Conservation (phyloP, 2,113 vertebrate genomes). For the Callopanchax toddi region DNA sequence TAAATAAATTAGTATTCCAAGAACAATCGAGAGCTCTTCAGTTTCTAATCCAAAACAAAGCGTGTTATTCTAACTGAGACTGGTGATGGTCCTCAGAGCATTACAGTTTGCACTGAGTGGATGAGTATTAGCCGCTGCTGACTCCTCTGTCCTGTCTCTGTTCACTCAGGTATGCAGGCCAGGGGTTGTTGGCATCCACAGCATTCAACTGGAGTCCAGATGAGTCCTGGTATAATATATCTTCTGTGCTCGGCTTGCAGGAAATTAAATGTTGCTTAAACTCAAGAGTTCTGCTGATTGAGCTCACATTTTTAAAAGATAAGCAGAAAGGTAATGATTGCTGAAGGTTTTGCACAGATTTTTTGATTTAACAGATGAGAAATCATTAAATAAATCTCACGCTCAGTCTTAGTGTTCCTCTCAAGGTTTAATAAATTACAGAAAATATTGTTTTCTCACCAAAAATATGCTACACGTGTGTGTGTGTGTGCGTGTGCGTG, state of each 20-base stretch:
- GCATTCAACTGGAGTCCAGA: conserved; percentile 61
- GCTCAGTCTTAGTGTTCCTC: neutral
- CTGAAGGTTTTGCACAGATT: conserved; percentile 5
- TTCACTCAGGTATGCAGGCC: conserved; percentile 62
- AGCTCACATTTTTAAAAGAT: conserved; percentile 3
- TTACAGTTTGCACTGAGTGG: neutral
- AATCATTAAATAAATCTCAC: conserved; percentile 32
- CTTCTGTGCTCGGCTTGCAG: conserved; percentile 48
- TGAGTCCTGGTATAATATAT: conserved; percentile 51
- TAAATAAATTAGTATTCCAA: too few relatives aligned
- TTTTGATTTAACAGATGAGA: conserved; percentile 10
- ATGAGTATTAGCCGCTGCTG: conserved; percentile 44
- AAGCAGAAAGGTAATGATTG: conserved; percentile 12
- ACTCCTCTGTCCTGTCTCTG: conserved; percentile 55
- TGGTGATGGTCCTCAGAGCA: neutral
- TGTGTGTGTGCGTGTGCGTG: too few relatives aligned
- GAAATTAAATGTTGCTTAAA: conserved; percentile 62
- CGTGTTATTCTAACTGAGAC: conserved; percentile 19
- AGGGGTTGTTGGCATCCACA: conserved; percentile 58
- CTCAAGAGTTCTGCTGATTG: conserved; percentile 12
- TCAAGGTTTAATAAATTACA: too few relatives aligned
- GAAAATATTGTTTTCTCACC: too few relatives aligned
- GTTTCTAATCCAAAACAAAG: neutral
- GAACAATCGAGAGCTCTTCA: too few relatives aligned
- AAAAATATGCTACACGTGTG: too few relatives aligned